A percentile compares a stretch with the other conserved stretches of the same genome.
phyloP scores from a whole-genome alignment of 2,888 invertebrate genomes.

The Altica lythri region DNA sequence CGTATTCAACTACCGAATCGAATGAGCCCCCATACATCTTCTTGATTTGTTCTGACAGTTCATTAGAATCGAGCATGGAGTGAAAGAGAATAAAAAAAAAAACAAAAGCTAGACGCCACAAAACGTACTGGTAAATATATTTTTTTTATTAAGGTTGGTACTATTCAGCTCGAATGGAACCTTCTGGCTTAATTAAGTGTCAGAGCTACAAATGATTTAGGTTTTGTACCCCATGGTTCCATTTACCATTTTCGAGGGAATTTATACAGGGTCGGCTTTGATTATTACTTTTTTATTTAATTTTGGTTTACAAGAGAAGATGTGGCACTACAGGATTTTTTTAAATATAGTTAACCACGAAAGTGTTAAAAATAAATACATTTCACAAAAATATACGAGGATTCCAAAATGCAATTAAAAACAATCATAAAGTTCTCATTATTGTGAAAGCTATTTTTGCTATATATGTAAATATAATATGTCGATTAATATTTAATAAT shows the following conservation, averaged over 20 bases:
- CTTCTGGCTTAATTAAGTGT: slow-evolving; percentile 47
- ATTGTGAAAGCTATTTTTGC: too few species aligned
- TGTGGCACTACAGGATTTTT: not conserved
- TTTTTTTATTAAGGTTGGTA: slow-evolving; percentile 27
- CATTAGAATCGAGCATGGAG: slow-evolving; percentile 28
- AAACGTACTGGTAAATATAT: slow-evolving; percentile 7
- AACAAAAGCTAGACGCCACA: slow-evolving; percentile 4
- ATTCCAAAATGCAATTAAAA: too few species aligned
- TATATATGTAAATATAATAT: too few species aligned
- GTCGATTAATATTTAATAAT: too few species aligned
- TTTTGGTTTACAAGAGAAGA: too few species aligned
- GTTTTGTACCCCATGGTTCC: slow-evolving; percentile 44
- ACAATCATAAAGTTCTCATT: too few species aligned
- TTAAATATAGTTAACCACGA: too few species aligned
- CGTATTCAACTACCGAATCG: slow-evolving; percentile 22
- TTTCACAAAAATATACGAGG: too few species aligned
- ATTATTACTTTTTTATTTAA: too few species aligned
- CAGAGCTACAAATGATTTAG: slow-evolving; percentile 49
- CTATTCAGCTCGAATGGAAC: slow-evolving; percentile 23
- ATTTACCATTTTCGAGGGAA: slow-evolving; percentile 36
- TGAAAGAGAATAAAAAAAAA: not conserved
- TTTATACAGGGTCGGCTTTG: slow-evolving; percentile 24
- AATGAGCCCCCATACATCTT: slow-evolving; percentile 30
- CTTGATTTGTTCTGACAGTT: slow-evolving; percentile 35
- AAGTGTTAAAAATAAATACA: too few species aligned